Base-by-base conservation (phyloP, 2,113 vertebrate species). In the Tor tambroides region DNA sequence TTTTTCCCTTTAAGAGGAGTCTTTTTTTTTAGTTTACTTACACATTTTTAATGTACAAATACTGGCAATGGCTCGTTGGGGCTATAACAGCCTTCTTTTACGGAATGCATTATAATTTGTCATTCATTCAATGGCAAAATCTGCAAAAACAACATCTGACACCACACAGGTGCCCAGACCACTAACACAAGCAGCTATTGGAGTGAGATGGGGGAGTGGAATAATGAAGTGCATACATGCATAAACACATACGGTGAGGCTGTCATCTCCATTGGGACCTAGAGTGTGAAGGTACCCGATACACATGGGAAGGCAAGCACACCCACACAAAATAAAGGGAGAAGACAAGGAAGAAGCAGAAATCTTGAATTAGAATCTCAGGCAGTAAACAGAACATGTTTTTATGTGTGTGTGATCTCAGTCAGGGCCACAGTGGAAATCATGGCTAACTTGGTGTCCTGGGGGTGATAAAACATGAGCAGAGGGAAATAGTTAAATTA, bases 201-300 rank as follows among this genome's bases (percentile, higher is more conserved):
- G 10, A 49, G 81, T 54, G 43, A 82, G 7, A 72, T 23, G 21
- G 43, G 61, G 17, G 63, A 83, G 43, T 51, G 9, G 19, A 72
- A 72, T 72, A 84, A 84, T 84, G 30, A 84, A 56, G 82, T 35
- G 82, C 46, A 65, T 23, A 56, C 67, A 56, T 59, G 32, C 69
- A 74, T 84, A 71, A 83, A 74, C 49, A 9, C 21, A 84, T 10
- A 49, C 15, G 19, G 11, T 35, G 19, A 69, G 30, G 81, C 76
- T 30, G 32, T 41, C 32, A 28, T 41, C 26, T 84, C 83, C 83
- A 2, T n/a, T 32, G 49, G 69, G 83, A 84, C 69, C 17, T 12
- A 32, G 46, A 38, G 82, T 56, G 69, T 84, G 69, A 84, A 84
- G 49, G 19, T 51, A 26, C 69, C 28, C 23, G 19, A 74, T 75